phyloP scores from a whole-genome alignment of 2,888 invertebrate species.

The Arctia plantaginis region DNA sequence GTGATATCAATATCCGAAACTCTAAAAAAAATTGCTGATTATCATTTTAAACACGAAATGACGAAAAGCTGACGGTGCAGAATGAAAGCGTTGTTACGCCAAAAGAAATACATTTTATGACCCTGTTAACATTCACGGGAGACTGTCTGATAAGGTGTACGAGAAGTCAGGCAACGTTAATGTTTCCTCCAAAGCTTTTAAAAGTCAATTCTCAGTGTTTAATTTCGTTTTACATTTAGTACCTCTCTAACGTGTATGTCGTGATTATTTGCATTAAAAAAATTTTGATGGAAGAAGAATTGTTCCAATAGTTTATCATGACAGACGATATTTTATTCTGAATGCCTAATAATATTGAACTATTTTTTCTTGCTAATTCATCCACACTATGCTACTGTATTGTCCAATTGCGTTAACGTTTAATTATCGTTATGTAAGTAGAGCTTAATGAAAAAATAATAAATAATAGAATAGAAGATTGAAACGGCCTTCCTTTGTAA shows the following conservation, averaged over 20 bases:
- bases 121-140: conserved; percentile 58
- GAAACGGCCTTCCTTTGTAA: conserved; percentile 25
- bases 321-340: too few relatives aligned
- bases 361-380: too few relatives aligned
- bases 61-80: conserved; percentile 18
- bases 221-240: conserved; percentile 6
- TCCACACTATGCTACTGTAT: background rate
- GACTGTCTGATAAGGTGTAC: conserved; percentile 44
- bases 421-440: conserved; percentile 15
- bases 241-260: background rate
- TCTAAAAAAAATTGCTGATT: background rate
- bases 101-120: conserved; percentile 57
- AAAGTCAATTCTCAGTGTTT: conserved; percentile 24
- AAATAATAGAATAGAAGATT: conserved; percentile 25
- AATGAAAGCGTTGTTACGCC: conserved; percentile 51
- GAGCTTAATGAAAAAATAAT: conserved; percentile 55
- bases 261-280: conserved; percentile 21
- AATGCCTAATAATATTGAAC: background rate
- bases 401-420: background rate
- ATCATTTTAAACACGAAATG: background rate
- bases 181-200: conserved; percentile 41
- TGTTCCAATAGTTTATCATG: too few relatives aligned
- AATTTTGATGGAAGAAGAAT: background rate
- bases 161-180: conserved; percentile 35
- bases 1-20: background rate